Evolutionary conservation across 2,888 invertebrate species (phyloP).

Genomic region (Scaeva pyrastri): DNA sequence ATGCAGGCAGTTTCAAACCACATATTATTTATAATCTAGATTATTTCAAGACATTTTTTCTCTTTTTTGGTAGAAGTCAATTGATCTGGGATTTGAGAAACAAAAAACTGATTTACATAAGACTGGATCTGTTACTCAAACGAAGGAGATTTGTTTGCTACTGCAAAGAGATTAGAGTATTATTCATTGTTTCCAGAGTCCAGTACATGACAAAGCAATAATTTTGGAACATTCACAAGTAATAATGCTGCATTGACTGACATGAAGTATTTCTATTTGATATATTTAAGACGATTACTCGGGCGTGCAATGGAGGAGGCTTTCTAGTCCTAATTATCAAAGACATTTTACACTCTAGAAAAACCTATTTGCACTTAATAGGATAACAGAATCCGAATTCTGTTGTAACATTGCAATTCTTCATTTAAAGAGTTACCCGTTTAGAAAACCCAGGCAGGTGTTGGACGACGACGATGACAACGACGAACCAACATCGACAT

Average conservation of each 20-base stretch:
- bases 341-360: slow-evolving; percentile 40
- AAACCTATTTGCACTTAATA: slow-evolving; percentile 65
- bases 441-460: slow-evolving; percentile 58
- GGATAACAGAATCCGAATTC: slow-evolving; percentile 52
- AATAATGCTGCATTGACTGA: slow-evolving; percentile 3
- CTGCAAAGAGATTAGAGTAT: slow-evolving; percentile 40
- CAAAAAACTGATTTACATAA: slow-evolving; percentile 49
- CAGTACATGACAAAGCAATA: slow-evolving; percentile 23
- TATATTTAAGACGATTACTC: slow-evolving; percentile 66
- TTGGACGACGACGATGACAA: slow-evolving; percentile 18
- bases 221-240: slow-evolving; percentile 34
- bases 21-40: slow-evolving; percentile 60
- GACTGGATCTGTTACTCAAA: slow-evolving; percentile 26
- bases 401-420: slow-evolving; percentile 63
- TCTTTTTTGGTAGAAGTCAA: slow-evolving; percentile 52
- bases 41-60: slow-evolving; percentile 20
- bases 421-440: slow-evolving; percentile 64
- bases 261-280: slow-evolving; percentile 51
- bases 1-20: slow-evolving; percentile 38
- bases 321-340: slow-evolving; percentile 65
- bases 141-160: slow-evolving; percentile 40
- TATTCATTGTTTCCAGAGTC: slow-evolving; percentile 3
- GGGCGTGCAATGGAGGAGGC: slow-evolving; percentile 66
- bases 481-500: too few relatives aligned
- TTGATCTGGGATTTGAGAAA: slow-evolving; percentile 32